Percentiles rank a stretch among this genome's conserved stretches.
Conservation (phyloP, 2,113 vertebrate genomes). For the Tonatia bakeri region DNA sequence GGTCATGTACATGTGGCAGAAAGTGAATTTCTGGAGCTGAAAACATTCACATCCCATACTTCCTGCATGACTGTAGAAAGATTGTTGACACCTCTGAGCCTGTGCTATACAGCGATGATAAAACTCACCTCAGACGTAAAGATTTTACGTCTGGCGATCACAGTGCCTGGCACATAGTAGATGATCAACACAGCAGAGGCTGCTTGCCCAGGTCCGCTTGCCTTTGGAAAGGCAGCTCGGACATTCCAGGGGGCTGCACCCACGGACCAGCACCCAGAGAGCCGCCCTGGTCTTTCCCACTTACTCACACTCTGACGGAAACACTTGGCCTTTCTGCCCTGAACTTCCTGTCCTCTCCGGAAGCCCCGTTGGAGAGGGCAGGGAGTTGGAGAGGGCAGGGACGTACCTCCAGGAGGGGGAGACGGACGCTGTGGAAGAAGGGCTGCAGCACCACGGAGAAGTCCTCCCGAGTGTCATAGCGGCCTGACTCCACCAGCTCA, state of each 20-base stretch:
- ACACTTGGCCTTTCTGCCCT: neutral
- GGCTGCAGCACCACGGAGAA: constrained; percentile 92
- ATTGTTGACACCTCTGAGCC: neutral
- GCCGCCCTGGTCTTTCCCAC: neutral
- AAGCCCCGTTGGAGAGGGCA: rapidly evolving
- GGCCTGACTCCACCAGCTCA: constrained; percentile 85
- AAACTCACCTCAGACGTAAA: neutral
- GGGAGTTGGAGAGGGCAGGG: neutral
- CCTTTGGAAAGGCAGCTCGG: neutral
- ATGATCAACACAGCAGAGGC: neutral
- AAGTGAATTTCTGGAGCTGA: neutral
- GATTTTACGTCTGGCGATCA: neutral
- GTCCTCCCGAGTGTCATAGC: constrained; percentile 86
- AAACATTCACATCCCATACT: neutral
- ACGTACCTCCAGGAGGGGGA: constrained; percentile 82
- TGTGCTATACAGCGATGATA: neutral
- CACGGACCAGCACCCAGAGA: neutral
- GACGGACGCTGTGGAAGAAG: constrained; percentile 77
- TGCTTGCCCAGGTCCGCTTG: too few relatives aligned
- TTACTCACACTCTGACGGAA: rapidly evolving
- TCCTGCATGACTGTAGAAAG: neutral
- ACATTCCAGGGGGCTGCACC: neutral
- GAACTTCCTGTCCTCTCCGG: neutral
- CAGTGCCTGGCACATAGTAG: neutral
- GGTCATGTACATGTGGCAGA: too few relatives aligned